Conservation (phyloP, 2,888 invertebrate genomes). For the Hydraecia micacea region DNA sequence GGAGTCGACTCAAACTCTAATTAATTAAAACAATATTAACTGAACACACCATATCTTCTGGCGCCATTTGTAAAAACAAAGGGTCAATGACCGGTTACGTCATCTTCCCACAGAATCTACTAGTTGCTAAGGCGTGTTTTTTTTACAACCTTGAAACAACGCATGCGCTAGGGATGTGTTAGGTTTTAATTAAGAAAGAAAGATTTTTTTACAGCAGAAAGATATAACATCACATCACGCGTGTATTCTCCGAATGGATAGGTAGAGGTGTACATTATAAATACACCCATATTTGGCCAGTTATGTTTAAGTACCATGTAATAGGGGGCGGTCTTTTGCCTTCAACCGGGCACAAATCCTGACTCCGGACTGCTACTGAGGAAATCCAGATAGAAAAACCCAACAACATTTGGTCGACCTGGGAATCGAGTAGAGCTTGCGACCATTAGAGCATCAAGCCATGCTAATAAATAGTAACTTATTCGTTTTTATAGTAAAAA, state of each 20-base stretch:
- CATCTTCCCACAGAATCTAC: conserved; percentile 65
- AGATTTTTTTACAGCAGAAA: background rate
- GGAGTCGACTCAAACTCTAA: conserved; percentile 53
- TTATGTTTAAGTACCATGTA: background rate
- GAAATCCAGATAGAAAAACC: too few species aligned
- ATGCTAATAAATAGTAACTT: too few species aligned
- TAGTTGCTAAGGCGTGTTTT: conserved; percentile 66
- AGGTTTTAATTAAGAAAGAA: background rate
- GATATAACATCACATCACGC: background rate
- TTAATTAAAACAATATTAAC: conserved; percentile 68
- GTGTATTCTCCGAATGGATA: background rate
- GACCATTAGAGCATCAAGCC: too few species aligned
- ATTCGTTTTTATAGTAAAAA: too few species aligned
- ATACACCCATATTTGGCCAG: too few species aligned
- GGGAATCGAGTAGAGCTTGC: too few species aligned
- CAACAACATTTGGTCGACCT: too few species aligned
- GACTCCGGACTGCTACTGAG: background rate
- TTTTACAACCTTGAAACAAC: conserved; percentile 68
- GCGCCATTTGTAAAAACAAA: conserved; percentile 72
- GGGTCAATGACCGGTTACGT: conserved; percentile 70
- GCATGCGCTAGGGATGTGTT: conserved; percentile 59
- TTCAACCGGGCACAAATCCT: background rate
- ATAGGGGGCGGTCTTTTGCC: background rate
- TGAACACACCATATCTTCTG: conserved; percentile 58
- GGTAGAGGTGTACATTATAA: background rate